Conservation (phyloP, 1,140 invertebrate species). For the Oedothorax gibbosus region DNA sequence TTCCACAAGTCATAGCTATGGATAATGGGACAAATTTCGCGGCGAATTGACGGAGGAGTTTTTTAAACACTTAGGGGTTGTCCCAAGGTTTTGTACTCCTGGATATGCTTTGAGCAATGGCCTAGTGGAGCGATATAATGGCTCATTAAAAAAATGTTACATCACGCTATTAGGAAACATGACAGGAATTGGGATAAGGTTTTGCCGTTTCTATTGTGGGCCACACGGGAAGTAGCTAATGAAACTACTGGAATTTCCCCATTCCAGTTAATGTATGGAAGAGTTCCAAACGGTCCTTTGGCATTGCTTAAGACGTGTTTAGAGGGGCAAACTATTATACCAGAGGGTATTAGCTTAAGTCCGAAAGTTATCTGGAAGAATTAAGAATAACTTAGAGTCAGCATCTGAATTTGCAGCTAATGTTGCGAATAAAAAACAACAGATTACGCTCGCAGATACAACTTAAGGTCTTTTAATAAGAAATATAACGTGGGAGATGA, state of each 20-base stretch:
- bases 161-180: background rate
- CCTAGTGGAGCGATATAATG: background rate
- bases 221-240: constrained; percentile 6
- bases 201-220: constrained; percentile 16
- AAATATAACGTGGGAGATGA: background rate
- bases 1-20: constrained; percentile 23
- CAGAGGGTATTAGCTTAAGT: background rate
- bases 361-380: background rate
- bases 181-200: background rate
- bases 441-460: background rate
- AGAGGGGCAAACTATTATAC: background rate
- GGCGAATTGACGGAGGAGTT: background rate
- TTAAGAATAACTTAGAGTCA: background rate
- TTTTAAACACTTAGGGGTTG: background rate
- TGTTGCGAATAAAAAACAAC: background rate
- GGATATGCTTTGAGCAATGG: constrained; percentile 2
- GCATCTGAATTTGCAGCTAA: background rate
- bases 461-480: background rate
- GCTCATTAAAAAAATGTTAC: background rate
- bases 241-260: background rate
- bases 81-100: background rate
- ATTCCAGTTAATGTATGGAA: constrained; percentile 21
- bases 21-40: constrained; percentile 29
- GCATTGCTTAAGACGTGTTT: constrained; percentile 2
- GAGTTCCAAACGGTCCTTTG: background rate